A percentile compares a stretch with the other conserved stretches of the same genome.
These are phyloP conservation scores for Myiotriccus ornatus DNA, from an alignment of 2,797 vertebrate genomes.

Conservation along the genomic window DNA sequence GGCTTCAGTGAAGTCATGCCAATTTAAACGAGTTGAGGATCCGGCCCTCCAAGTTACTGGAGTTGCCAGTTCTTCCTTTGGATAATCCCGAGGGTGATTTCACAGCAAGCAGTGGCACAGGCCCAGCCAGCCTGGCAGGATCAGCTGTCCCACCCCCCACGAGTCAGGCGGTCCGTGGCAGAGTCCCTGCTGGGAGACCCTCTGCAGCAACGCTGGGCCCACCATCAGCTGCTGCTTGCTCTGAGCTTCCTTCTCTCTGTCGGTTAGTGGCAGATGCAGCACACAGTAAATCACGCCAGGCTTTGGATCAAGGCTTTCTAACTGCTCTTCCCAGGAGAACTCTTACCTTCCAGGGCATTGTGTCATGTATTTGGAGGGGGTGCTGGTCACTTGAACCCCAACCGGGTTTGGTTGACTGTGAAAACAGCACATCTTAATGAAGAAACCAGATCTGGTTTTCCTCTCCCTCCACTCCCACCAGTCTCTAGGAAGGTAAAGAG, in stretches of 20 bases:
- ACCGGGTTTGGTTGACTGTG: background rate
- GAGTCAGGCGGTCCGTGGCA: background rate
- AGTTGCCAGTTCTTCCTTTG: constrained; percentile 58
- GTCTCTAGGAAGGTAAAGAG: background rate
- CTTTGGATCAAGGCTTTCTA: background rate
- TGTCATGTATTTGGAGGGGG: background rate
- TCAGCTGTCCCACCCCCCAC: background rate
- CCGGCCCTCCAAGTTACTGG: constrained; percentile 51
- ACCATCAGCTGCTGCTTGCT: background rate
- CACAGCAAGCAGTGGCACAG: constrained; percentile 58
- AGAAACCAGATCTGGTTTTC: background rate
- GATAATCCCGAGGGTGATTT: constrained; percentile 62
- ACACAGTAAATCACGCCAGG: background rate
- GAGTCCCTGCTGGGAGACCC: constrained; percentile 15
- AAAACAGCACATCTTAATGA: rapidly evolving
- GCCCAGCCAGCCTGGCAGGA: constrained; percentile 62
- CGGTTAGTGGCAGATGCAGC: background rate
- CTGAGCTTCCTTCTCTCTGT: background rate
- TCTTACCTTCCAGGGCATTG: background rate
- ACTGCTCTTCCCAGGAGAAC: background rate
- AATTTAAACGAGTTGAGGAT: constrained; percentile 55
- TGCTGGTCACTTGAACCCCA: background rate
- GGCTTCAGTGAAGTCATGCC: constrained; percentile 59
- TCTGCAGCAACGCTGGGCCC: background rate
- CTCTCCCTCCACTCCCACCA: background rate